Base-by-base conservation (phyloP, 2,888 invertebrate species). In the Dimorphilus gyrociliatus region DNA sequence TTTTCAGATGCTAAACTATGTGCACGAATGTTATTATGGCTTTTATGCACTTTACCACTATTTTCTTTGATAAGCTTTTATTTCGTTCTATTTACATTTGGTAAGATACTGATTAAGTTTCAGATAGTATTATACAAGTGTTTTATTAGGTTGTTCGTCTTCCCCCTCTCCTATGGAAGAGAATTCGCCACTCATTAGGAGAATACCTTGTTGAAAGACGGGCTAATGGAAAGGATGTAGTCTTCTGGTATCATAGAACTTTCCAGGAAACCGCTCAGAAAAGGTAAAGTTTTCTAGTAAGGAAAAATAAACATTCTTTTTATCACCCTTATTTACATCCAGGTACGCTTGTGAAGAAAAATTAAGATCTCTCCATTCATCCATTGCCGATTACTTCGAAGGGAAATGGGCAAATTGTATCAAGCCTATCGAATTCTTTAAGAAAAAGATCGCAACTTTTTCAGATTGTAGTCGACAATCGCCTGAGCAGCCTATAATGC, bases 201-300 rank as follows among this genome's bases (percentile, higher is more conserved):
- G 45, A 45, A 12, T 50, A 49, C 36, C 27, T 53, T 19, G 37
- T 42, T 1, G 37, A 41, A 18, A 36, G 41, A 17, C 40, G 40
- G 26, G 38, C 42, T 8, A 48, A 46, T 10, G 38, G 37, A 1
- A 39, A 32, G 24, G 39, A 36, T 6, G 41, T 50, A 7, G 26
- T 42, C 14, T 40, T 35, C 16, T 54, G 54, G 54, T 47, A 45
- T 25, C 51, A 53, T 33, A 38, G 49, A 2, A 48, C 48, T 35
- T 50, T 54, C 26, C 19, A 8, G 4, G 46, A 52, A 31, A 41
- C 37, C 5, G 42, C 43, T 1, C 14, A n/a, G 8, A 32, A 28
- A 10, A 24, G 44, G 2, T 47, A 46, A 19, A 23, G 35, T 2
- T 27, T 23, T 3, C 29, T 27, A n/a, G n/a, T n/a, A n/a, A n/a